phyloP scores from a whole-genome alignment of 2,113 vertebrate species.

The Scartelaos histophorus region DNA sequence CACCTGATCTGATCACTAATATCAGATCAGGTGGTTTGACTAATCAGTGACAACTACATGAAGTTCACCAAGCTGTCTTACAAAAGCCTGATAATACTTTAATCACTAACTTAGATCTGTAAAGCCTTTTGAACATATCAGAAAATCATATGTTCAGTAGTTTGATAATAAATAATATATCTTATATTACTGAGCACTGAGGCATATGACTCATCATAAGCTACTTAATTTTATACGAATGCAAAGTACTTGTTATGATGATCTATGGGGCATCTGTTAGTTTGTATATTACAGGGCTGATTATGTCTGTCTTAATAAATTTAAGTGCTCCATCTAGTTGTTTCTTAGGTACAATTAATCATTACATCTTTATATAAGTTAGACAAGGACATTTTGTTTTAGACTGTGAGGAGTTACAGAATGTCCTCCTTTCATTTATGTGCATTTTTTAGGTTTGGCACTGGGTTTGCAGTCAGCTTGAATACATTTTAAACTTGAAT shows the following conservation, averaged over 20 bases:
- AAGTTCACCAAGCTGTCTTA: too few species aligned
- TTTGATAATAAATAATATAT: conserved; percentile 15
- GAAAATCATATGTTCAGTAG: conserved; percentile 10
- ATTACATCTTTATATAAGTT: conserved; percentile 14
- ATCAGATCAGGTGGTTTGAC: not conserved
- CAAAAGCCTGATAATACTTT: too few species aligned
- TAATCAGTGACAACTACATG: too few species aligned
- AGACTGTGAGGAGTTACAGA: not conserved
- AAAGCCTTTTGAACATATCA: conserved; percentile 27
- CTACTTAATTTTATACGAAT: conserved; percentile 32
- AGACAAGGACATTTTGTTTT: conserved; percentile 17
- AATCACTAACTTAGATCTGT: conserved; percentile 15
- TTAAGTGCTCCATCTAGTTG: conserved; percentile 24
- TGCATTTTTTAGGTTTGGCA: conserved; percentile 31
- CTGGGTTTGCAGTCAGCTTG: conserved; percentile 43
- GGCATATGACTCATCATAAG: conserved; percentile 37
- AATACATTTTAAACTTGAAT: conserved; percentile 33
- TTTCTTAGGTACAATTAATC: conserved; percentile 26
- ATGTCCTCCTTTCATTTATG: conserved; percentile 16
- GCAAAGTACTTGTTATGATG: conserved; percentile 51
- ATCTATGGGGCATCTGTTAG: conserved; percentile 46
- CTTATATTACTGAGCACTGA: conserved; percentile 27
- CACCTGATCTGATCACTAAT: not conserved
- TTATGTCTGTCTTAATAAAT: conserved; percentile 38
- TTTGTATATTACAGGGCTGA: conserved; percentile 49